These are phyloP conservation scores for Porites lobata DNA, from an alignment of 92 coral and sea anemone species.

Conservation along the genomic window DNA sequence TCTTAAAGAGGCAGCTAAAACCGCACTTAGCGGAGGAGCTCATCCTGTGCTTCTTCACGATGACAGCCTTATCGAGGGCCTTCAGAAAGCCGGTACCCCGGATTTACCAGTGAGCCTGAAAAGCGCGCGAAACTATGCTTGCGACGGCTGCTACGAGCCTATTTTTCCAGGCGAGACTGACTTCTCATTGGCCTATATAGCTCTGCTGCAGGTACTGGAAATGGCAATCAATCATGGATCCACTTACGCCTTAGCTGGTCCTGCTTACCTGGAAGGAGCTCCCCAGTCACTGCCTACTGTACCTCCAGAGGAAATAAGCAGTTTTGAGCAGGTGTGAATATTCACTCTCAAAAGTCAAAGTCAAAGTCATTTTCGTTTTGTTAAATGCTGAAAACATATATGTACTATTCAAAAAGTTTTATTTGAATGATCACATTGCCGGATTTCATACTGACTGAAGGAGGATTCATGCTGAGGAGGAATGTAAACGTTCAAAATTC, in stretches of 20 bases:
- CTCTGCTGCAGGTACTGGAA: slow-evolving; percentile 75
- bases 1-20: slow-evolving; percentile 74
- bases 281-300: slow-evolving; percentile 84
- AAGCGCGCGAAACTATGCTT: slow-evolving; percentile 67
- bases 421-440: too few species aligned
- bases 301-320: slow-evolving; percentile 70
- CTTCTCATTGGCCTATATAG: slow-evolving; percentile 76
- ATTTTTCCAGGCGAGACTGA: slow-evolving; percentile 79
- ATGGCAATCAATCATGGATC: slow-evolving; percentile 87
- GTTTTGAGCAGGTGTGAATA: slow-evolving; percentile 66
- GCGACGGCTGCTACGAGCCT: slow-evolving; percentile 93
- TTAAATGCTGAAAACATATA: too few species aligned
- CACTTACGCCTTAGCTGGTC: slow-evolving; percentile 73
- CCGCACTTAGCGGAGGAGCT: slow-evolving; percentile 87
- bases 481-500: too few species aligned
- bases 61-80: slow-evolving; percentile 67
- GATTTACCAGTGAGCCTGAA: slow-evolving; percentile 61
- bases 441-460: too few species aligned
- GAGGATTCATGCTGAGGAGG: too few species aligned
- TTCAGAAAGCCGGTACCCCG: slow-evolving; percentile 38
- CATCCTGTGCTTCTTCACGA: slow-evolving; percentile 81
- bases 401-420: too few species aligned
- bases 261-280: slow-evolving; percentile 69
- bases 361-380: neutral
- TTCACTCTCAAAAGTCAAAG: neutral